Base-by-base conservation (phyloP, 2,113 vertebrate genomes). In the Chionomys nivalis region DNA sequence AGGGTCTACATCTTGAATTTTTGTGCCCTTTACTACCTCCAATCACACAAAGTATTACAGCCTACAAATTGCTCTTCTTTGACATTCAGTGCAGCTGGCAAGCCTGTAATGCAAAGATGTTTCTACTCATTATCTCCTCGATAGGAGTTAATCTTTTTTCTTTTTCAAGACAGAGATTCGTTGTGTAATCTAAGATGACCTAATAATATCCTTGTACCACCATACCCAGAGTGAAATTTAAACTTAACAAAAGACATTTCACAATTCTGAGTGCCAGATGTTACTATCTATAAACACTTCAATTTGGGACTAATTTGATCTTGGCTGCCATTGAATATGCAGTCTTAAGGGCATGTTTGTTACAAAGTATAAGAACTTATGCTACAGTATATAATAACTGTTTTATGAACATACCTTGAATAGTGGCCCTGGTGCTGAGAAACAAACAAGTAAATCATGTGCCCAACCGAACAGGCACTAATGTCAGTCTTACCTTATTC, bases 231-330 rank as follows among this genome's bases (percentile, higher is more conserved):
- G n/a, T 94, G 61, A 65, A 66, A 66, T 19, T 87, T 93, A 95
- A 95, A 42, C 49, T 93, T 93, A 28, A 52, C 52, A 85, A 91
- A 89, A 76, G 11, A 7, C 4, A 91, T 63, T 92, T 92, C 21
- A 63, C 76, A 42, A 88, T 7, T 7, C 44, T 39, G 76, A 23
- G 55, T 94, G n/a, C 47, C 42, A 75, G 31, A 42, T 78, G 44
- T n/a, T 92, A 23, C 75, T 83, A 28, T 58, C 39, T 52, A 95
- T 68, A 93, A 21, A 95, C n/a, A 93, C 28, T 90, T 86, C 65
- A 70, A 0, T 66, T 55, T 81, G n/a, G 85, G 52, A 76, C 42
- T 72, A 72, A 1, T 47, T 82, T 49, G n/a, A 91, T 87, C 78
- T 81, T 36, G 19, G 66, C 78, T 55, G 33, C 26, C 77, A 39